A percentile compares a stretch with the other conserved stretches of the same genome.
Conservation (phyloP, 35 echinoderm and acorn worm species). For the Heliocidaris erythrogramma region DNA sequence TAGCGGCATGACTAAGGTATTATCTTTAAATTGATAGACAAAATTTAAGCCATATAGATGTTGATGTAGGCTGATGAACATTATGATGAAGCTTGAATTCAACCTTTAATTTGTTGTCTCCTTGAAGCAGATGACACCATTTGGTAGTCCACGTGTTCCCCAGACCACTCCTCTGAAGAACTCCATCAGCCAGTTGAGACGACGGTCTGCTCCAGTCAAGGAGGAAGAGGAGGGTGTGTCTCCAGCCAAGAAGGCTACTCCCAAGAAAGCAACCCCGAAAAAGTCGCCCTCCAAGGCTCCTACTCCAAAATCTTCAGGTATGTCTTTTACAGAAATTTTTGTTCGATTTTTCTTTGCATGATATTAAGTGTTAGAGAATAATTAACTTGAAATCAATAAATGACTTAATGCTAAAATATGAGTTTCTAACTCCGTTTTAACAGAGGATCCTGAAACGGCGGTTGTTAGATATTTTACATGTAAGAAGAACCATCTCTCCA, state of each 20-base stretch:
- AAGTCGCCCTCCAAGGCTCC: slow-evolving; percentile 51
- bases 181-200: slow-evolving; percentile 74
- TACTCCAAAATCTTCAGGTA: slow-evolving; percentile 33
- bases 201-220: slow-evolving; percentile 83
- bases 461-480: too few species aligned
- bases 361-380: too few species aligned
- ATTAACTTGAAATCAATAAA: too few species aligned
- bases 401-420: too few species aligned
- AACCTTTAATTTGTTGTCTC: neutral
- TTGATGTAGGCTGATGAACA: too few species aligned
- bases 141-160: slow-evolving; percentile 91
- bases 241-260: slow-evolving; percentile 45
- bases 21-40: too few species aligned
- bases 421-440: too few species aligned
- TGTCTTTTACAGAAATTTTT: neutral
- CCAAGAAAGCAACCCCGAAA: slow-evolving; percentile 55
- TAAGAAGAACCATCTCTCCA: too few species aligned
- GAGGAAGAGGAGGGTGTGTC: slow-evolving; percentile 77
- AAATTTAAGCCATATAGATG: too few species aligned
- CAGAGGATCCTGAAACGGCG: too few species aligned
- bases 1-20: too few species aligned
- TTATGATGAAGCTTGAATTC: neutral
- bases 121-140: slow-evolving; percentile 65
- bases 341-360: too few species aligned
- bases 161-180: slow-evolving; percentile 79